Evolutionary conservation across 2,888 invertebrate genomes (phyloP).

Genomic region (Rhagonycha fulva): DNA sequence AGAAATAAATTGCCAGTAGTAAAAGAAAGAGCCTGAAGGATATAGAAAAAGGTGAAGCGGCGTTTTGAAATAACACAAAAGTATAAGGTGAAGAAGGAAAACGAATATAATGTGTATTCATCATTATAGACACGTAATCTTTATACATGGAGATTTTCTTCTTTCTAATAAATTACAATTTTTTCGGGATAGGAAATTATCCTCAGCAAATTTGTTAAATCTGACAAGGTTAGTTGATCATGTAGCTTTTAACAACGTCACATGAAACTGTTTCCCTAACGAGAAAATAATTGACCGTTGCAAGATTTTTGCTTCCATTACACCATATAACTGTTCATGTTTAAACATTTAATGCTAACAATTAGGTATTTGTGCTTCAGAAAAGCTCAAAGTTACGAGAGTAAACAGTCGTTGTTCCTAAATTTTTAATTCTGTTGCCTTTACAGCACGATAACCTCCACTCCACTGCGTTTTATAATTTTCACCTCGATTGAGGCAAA

Average conservation of each 20-base stretch:
- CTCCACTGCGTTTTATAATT: neutral
- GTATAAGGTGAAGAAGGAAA: neutral
- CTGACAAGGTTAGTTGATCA: neutral
- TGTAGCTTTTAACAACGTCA: neutral
- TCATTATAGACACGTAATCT: neutral
- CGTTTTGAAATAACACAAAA: neutral
- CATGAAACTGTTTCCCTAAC: neutral
- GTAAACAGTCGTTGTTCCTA: neutral
- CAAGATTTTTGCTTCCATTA: neutral
- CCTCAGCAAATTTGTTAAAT: neutral
- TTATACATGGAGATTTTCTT: neutral
- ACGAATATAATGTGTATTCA: neutral
- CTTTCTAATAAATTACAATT: neutral
- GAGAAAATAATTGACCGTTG: neutral
- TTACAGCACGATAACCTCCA: neutral
- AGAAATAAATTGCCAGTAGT: neutral
- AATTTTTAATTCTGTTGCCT: neutral
- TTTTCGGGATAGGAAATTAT: neutral
- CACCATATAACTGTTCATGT: neutral
- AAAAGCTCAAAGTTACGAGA: neutral
- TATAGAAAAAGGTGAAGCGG: neutral
- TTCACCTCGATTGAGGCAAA: neutral
- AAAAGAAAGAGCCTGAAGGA: neutral
- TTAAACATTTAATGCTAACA: neutral
- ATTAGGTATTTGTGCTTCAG: neutral